A percentile compares a stretch with the other conserved stretches of the same genome.
Conservation (phyloP, 2,797 vertebrate genomes). For the Hyperoplus immaculatus region DNA sequence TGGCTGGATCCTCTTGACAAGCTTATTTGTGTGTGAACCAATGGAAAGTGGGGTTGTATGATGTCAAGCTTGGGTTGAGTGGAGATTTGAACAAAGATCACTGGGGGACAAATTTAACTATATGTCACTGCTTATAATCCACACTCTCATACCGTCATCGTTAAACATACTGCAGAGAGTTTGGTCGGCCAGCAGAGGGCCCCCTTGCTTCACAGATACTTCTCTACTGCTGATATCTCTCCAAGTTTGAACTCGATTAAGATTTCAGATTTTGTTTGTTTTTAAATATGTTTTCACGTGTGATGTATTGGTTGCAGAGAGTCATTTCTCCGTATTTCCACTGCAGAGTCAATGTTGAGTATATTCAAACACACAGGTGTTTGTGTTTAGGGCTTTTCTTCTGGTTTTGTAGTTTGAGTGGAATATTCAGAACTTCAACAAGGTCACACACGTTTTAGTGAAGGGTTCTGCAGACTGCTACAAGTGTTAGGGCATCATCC, state of each 20-base stretch:
- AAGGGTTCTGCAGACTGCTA: not conserved
- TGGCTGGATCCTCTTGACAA: constrained; percentile 17
- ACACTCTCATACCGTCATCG: rapidly evolving
- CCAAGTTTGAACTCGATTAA: not conserved
- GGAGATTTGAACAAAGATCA: not conserved
- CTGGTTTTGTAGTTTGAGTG: not conserved
- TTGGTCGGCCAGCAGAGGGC: constrained; percentile 62
- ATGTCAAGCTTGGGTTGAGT: not conserved
- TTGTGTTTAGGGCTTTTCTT: not conserved
- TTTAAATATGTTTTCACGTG: not conserved
- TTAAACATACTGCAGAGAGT: not conserved
- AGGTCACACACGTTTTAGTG: not conserved
- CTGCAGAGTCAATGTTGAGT: not conserved
- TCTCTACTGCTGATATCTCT: rapidly evolving
- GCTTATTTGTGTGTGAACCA: constrained; percentile 3
- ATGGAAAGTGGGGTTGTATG: not conserved
- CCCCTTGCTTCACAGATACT: not conserved
- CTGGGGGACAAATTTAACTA: not conserved
- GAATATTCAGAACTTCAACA: not conserved
- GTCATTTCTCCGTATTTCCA: not conserved
- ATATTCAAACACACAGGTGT: not conserved
- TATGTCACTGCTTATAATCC: not conserved
- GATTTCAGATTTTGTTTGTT: not conserved
- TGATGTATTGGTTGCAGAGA: too few relatives aligned
- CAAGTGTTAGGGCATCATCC: not conserved